These are phyloP conservation scores for Apogon talboti DNA, from an alignment of 2,797 vertebrate genomes.

Conservation along the genomic window DNA sequence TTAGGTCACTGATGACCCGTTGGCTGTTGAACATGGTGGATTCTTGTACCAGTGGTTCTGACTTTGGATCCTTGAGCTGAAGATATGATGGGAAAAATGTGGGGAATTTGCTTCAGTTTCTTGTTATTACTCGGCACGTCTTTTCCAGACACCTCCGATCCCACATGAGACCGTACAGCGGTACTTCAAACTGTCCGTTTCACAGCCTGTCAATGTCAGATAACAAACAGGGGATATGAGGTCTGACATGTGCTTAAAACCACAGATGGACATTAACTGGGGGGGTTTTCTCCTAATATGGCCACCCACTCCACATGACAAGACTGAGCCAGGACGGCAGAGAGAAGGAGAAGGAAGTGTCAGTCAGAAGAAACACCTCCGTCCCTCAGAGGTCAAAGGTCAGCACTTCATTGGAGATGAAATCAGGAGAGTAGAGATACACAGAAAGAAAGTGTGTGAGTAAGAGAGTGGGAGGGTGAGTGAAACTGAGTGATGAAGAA, in stretches of 20 bases:
- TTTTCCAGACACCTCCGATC: conserved; percentile 36
- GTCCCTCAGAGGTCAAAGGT: conserved; percentile 46
- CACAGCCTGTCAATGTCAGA: not conserved
- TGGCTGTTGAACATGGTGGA: conserved; percentile 19
- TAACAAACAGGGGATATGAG: conserved; percentile 17
- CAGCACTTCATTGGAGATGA: conserved; percentile 39
- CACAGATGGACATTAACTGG: conserved; percentile 12
- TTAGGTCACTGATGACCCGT: not conserved
- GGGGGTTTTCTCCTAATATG: conserved; percentile 28
- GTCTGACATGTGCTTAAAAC: conserved; percentile 27
- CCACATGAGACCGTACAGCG: conserved; percentile 15
- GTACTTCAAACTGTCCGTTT: conserved; percentile 11
- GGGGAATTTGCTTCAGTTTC: conserved; percentile 69
- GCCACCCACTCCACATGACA: conserved; percentile 29
- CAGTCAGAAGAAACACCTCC: conserved; percentile 30
- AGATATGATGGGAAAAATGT: conserved; percentile 45
- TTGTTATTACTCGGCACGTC: conserved; percentile 59
- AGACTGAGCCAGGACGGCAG: conserved; percentile 30
- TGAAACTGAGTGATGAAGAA: conserved; percentile 26
- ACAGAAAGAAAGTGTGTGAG: conserved; percentile 25
- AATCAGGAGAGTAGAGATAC: conserved; percentile 38
- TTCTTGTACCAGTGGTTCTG: too few species aligned
- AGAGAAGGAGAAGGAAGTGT: conserved; percentile 33
- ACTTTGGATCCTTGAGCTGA: conserved; percentile 27
- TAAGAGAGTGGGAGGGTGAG: conserved; percentile 18